Conservation (phyloP, 2,888 invertebrate species). For the Pycnomerus fuliginosus region DNA sequence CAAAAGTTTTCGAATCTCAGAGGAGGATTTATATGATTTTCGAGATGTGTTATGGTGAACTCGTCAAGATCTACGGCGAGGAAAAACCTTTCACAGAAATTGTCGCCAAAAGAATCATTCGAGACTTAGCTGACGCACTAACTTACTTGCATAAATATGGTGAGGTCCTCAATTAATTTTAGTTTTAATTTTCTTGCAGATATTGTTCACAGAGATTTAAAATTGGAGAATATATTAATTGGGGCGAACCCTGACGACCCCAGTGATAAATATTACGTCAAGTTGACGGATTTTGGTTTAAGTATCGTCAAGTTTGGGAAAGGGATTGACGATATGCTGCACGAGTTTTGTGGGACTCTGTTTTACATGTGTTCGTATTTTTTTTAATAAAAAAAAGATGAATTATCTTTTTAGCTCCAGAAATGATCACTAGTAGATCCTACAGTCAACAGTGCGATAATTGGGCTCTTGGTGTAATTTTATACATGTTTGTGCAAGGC, state of each 20-base stretch:
- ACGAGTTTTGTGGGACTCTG: constrained; percentile 59
- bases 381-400: neutral
- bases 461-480: constrained; percentile 61
- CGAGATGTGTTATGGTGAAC: constrained; percentile 56
- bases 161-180: constrained; percentile 27
- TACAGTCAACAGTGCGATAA: constrained; percentile 62
- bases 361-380: constrained; percentile 55
- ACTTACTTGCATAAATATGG: constrained; percentile 54
- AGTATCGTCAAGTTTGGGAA: constrained; percentile 55
- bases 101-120: constrained; percentile 45
- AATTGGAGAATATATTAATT: constrained; percentile 55
- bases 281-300: constrained; percentile 61
- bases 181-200: constrained; percentile 37
- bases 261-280: constrained; percentile 54
- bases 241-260: constrained; percentile 53
- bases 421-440: constrained; percentile 55
- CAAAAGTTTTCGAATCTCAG: constrained; percentile 57
- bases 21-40: constrained; percentile 59
- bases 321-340: constrained; percentile 56
- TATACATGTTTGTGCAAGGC: constrained; percentile 54
- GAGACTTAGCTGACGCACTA: constrained; percentile 48
- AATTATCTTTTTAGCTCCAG: constrained; percentile 53
- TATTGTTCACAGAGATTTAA: constrained; percentile 56
- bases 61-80: constrained; percentile 49
- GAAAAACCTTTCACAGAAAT: constrained; percentile 46